Base-by-base conservation (phyloP, 2,797 vertebrate species). In the Typhlichthys subterraneus region DNA sequence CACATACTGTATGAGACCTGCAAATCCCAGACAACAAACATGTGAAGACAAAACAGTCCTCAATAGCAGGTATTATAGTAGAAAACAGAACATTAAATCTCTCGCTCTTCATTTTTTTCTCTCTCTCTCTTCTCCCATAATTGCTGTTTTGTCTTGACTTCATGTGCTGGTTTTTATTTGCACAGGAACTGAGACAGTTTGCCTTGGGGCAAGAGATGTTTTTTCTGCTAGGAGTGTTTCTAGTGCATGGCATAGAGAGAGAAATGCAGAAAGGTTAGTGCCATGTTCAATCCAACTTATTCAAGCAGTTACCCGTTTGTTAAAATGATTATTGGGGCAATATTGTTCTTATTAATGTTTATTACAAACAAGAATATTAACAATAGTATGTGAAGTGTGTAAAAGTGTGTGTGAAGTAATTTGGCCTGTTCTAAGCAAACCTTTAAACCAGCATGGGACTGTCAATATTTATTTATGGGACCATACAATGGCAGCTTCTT, bases 101-200 rank as follows among this genome's bases (percentile, higher is more conserved):
- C 63, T 55, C 74, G 54, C 38, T 61, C 61, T 48, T 45, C 46
- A 13, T 54, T 65, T 54, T 61, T 23, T 48, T n/a, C 68, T 45
- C 69, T 63, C 70, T 84, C 82, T 72, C 81, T 72, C 82, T 73
- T 83, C 73, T 80, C 72, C 75, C 89, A 90, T 93, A 93, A 94
- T 92, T 91, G 88, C 91, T 92, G 91, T 93, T 94, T 92, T 93
- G 90, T 92, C 79, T 88, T 83, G 67, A 77, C 80, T 80, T 70
- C 64, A 63, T 80, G 75, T 73, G 73, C 81, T 84, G 81, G 86
- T 88, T 87, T 89, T 87, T 88, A 85, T 87, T 88, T 88, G 86
- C 64, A 85, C 84, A 90, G 88, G 85, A 90, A 89, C 77, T 84
- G 71, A 89, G 74, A 81, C 76, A 75, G 67, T 71, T 81, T 75